These are phyloP conservation scores for Andrena camellia DNA, from an alignment of 2,888 invertebrate species.

Conservation along the genomic window DNA sequence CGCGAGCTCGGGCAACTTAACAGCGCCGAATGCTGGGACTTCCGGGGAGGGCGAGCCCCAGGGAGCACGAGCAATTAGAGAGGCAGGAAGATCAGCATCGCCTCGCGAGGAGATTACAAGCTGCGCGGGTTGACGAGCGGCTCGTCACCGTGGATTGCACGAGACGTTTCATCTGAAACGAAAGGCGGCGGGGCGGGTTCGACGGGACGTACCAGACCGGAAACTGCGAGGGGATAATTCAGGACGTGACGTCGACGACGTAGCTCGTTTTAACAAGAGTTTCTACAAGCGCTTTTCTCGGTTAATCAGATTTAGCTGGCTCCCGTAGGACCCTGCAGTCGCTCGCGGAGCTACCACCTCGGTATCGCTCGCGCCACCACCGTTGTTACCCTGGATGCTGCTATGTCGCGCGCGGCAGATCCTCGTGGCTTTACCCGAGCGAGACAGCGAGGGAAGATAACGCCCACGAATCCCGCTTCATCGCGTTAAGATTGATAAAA, in stretches of 20 bases:
- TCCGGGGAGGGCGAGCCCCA: no score
- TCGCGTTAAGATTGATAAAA: not conserved
- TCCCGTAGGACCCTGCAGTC: slow-evolving; percentile 50
- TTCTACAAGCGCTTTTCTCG: slow-evolving; percentile 72
- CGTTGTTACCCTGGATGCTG: slow-evolving; percentile 12
- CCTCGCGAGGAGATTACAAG: not conserved
- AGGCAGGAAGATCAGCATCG: not conserved
- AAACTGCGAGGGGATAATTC: slow-evolving; percentile 68
- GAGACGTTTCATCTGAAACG: slow-evolving; percentile 65
- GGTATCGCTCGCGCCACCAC: not conserved
- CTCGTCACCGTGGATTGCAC: slow-evolving; percentile 64
- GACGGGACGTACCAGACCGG: slow-evolving; percentile 48
- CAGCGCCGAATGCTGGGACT: no score
- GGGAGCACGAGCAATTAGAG: not conserved
- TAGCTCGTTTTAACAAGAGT: slow-evolving; percentile 72
- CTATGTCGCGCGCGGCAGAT: not conserved
- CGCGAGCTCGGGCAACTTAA: no score
- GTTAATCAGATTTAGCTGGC: slow-evolving; percentile 74
- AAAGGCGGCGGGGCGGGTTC: slow-evolving; percentile 30
- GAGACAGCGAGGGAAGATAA: not conserved
- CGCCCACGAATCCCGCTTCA: no score
- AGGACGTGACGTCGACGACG: slow-evolving; percentile 64
- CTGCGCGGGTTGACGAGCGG: slow-evolving; percentile 38
- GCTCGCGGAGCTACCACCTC: slow-evolving; percentile 31
- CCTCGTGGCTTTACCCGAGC: not conserved